These are phyloP conservation scores for Aplidium turbinatum DNA, from an alignment of 23 tunicate species.

Conservation along the genomic window DNA sequence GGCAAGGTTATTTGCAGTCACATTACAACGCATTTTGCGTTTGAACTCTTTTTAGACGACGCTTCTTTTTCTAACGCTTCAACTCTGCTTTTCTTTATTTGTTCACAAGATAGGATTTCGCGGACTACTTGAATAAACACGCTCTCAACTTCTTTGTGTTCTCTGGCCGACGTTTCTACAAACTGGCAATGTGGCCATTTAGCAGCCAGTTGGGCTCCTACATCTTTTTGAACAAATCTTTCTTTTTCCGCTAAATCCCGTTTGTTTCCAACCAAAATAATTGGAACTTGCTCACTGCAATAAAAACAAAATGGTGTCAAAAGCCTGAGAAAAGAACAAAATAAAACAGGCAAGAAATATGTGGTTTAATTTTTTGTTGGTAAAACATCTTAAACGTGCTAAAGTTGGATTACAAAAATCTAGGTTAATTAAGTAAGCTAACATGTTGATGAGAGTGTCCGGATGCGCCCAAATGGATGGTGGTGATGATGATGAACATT, in stretches of 20 bases:
- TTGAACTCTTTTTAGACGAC: slow-evolving; percentile 12
- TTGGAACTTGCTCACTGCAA: slow-evolving; percentile 79
- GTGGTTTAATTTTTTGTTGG: too few relatives aligned
- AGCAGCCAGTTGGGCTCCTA: slow-evolving; percentile 54
- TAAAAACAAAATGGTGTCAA: too few relatives aligned
- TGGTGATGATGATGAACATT: too few relatives aligned
- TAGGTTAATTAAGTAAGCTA: too few relatives aligned
- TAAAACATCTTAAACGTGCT: too few relatives aligned
- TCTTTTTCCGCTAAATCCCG: slow-evolving; percentile 54
- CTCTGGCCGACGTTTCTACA: slow-evolving; percentile 79
- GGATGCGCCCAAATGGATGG: too few relatives aligned
- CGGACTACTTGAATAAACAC: slow-evolving; percentile 43
- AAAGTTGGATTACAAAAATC: too few relatives aligned
- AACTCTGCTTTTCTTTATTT: slow-evolving; percentile 29
- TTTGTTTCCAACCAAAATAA: slow-evolving; percentile 80
- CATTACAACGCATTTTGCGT: slow-evolving; percentile 26
- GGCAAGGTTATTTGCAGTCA: not conserved
- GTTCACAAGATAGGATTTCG: slow-evolving; percentile 43
- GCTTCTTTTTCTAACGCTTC: slow-evolving; percentile 61
- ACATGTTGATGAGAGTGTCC: too few relatives aligned
- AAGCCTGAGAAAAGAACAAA: too few relatives aligned
- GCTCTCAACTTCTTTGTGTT: slow-evolving; percentile 47
- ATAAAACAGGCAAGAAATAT: too few relatives aligned
- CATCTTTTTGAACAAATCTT: slow-evolving; percentile 49
- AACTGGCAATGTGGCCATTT: slow-evolving; percentile 78